Evolutionary conservation across 2,888 invertebrate species (phyloP).

Genomic region (Aphidius colemani): DNA sequence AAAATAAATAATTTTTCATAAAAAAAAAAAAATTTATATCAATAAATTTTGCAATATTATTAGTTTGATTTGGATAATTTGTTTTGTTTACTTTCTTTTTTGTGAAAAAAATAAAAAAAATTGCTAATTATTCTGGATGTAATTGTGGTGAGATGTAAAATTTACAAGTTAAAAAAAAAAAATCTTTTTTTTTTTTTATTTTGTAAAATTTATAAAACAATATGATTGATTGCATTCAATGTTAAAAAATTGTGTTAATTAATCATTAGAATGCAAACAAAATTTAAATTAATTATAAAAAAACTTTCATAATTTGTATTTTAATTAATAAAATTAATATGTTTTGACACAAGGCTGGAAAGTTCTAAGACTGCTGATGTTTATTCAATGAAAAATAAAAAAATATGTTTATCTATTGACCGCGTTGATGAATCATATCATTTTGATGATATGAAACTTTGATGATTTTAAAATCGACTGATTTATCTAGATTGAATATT

Average conservation of each 20-base stretch:
- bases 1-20: not conserved
- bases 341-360: conserved; percentile 55
- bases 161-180: not conserved
- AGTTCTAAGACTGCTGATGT: conserved; percentile 55
- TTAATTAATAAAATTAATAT: conserved; percentile 27
- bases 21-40: no score
- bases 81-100: conserved; percentile 9
- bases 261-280: conserved; percentile 9
- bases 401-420: not conserved
- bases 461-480: conserved; percentile 4
- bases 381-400: conserved; percentile 4
- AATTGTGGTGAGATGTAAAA: not conserved
- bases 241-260: conserved; percentile 1
- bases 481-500: conserved; percentile 25
- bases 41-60: no score
- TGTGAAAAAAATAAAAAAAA: not conserved
- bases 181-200: no score
- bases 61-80: conserved; percentile 1
- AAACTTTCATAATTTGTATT: conserved; percentile 30
- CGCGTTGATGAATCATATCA: not conserved
- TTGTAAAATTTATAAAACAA: no score
- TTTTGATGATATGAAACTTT: not conserved
- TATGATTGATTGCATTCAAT: conserved; percentile 15
- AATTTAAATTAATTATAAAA: conserved; percentile 21
- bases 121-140: conserved; percentile 26